Conservation (phyloP, 2,797 vertebrate genomes). For the Antrozous pallidus region DNA sequence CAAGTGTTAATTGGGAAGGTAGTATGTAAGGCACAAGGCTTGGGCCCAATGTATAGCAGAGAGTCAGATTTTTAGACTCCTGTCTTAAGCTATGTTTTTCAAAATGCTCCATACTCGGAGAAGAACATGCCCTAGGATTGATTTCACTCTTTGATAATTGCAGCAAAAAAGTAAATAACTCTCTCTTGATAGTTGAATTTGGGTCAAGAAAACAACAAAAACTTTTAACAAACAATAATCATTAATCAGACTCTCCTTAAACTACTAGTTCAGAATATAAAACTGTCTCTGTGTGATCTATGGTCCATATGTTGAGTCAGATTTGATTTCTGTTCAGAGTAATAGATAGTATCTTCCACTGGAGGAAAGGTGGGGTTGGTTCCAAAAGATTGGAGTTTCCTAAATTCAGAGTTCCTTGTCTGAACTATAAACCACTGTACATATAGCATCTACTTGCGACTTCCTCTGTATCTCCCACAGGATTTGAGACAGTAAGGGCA, state of each 20-base stretch:
- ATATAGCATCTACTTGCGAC: too few species aligned
- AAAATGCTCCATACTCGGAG: neutral
- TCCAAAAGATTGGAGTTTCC: neutral
- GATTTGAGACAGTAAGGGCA: neutral
- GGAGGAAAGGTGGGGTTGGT: neutral
- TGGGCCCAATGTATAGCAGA: rapidly evolving
- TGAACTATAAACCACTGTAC: too few species aligned
- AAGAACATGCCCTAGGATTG: neutral
- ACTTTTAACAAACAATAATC: neutral
- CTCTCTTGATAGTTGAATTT: neutral
- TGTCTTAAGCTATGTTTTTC: neutral
- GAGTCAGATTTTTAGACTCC: neutral
- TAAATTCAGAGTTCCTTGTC: neutral
- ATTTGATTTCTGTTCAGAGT: neutral
- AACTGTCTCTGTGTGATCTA: neutral
- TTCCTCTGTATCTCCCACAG: rapidly evolving
- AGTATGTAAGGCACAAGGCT: neutral
- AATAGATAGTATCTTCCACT: neutral
- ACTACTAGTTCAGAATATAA: neutral
- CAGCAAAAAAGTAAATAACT: neutral
- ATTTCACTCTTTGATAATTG: neutral
- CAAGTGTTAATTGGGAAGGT: neutral
- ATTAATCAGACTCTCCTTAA: neutral
- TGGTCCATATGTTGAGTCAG: neutral
- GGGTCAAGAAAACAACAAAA: neutral